Percentiles rank a stretch among this genome's conserved stretches.
Conservation (phyloP, 2,888 invertebrate genomes). For the Iphiclides podalirius region DNA sequence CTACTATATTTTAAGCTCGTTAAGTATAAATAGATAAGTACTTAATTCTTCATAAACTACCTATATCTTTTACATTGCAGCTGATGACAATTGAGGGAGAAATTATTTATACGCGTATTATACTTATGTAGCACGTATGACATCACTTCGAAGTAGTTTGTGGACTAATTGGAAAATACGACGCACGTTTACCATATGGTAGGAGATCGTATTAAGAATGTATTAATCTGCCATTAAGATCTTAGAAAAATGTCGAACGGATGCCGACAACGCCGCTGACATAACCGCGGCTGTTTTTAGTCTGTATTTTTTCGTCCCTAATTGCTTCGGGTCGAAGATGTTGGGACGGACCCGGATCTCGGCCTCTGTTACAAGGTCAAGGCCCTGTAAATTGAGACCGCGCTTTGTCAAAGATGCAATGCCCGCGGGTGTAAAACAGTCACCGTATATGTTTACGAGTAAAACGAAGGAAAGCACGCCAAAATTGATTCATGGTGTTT, state of each 20-base stretch:
- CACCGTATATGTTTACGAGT: too few species aligned
- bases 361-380: slow-evolving; percentile 26
- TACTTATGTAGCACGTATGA: background rate
- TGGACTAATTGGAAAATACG: slow-evolving; percentile 9
- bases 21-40: too few species aligned
- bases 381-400: slow-evolving; percentile 17
- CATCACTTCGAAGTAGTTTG: background rate
- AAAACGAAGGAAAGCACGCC: too few species aligned
- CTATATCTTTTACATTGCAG: too few species aligned
- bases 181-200: background rate
- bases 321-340: slow-evolving; percentile 30
- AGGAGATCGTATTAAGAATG: background rate
- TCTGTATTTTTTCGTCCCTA: slow-evolving; percentile 33
- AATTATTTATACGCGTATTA: background rate
- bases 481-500: too few species aligned
- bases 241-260: slow-evolving; percentile 13
- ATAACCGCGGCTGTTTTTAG: slow-evolving; percentile 30
- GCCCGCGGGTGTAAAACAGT: too few species aligned
- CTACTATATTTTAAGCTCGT: too few species aligned
- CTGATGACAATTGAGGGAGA: too few species aligned
- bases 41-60: too few species aligned
- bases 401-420: slow-evolving; percentile 7
- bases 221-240: background rate
- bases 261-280: slow-evolving; percentile 11
- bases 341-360: slow-evolving; percentile 24